Conservation (phyloP, 2,888 invertebrate genomes). For the Drepana falcataria region DNA sequence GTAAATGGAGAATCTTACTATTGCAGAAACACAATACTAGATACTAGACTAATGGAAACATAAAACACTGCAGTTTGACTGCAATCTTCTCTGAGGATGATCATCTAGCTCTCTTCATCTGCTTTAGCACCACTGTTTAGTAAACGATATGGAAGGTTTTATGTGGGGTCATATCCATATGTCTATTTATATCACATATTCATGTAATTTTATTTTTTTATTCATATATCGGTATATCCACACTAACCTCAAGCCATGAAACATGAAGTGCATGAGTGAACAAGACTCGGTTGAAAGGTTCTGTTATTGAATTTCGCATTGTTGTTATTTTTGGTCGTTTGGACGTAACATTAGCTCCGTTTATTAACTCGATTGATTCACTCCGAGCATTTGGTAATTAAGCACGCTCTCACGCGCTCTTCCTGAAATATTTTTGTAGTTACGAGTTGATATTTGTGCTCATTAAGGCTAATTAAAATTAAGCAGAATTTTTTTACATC, state of each 20-base stretch:
- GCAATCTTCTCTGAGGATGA: too few species aligned
- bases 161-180: too few species aligned
- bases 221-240: slow-evolving; percentile 22
- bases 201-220: background rate
- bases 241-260: slow-evolving; percentile 18
- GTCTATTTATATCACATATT: too few species aligned
- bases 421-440: background rate
- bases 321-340: slow-evolving; percentile 54
- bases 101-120: too few species aligned
- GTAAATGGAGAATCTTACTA: too few species aligned
- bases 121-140: too few species aligned
- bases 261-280: slow-evolving; percentile 31
- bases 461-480: background rate
- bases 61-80: too few species aligned
- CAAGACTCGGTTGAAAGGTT: slow-evolving; percentile 41
- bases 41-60: too few species aligned
- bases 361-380: slow-evolving; percentile 38
- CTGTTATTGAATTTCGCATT: slow-evolving; percentile 59
- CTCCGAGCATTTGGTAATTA: slow-evolving; percentile 33
- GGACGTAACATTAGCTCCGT: slow-evolving; percentile 34
- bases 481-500: background rate
- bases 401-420: slow-evolving; percentile 28
- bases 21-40: too few species aligned
- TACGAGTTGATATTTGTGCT: background rate
- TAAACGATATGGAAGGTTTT: too few species aligned